phyloP scores from a whole-genome alignment of 1,140 invertebrate genomes.

The Caenorhabditis remanei region DNA sequence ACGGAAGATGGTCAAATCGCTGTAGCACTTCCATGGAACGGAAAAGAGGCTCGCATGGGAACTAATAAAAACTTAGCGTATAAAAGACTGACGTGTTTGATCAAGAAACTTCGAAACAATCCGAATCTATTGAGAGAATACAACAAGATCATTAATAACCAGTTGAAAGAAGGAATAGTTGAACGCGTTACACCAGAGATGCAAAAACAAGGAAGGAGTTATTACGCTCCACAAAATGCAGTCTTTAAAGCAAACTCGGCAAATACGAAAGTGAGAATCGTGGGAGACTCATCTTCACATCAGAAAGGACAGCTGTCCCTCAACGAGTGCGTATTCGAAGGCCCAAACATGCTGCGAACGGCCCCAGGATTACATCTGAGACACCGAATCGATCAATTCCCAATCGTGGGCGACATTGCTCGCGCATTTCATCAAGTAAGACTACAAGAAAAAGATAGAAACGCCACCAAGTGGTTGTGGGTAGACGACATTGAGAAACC shows the following conservation, averaged over 20 bases:
- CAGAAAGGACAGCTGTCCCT: constrained; percentile 69
- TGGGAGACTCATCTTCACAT: constrained; percentile 78
- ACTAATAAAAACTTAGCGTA: too few relatives aligned
- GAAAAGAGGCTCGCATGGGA: too few relatives aligned
- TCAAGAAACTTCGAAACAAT: constrained; percentile 61
- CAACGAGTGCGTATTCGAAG: constrained; percentile 74
- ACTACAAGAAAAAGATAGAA: constrained; percentile 60
- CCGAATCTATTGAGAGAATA: too few relatives aligned
- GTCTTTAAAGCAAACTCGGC: constrained; percentile 70
- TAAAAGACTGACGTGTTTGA: constrained; percentile 73
- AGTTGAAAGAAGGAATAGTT: too few relatives aligned
- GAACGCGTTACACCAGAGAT: too few relatives aligned
- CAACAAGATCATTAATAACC: too few relatives aligned
- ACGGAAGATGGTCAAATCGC: too few relatives aligned
- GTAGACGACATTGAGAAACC: constrained; percentile 34
- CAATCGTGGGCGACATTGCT: constrained; percentile 65
- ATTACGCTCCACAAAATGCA: constrained; percentile 68
- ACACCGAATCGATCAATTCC: constrained; percentile 56
- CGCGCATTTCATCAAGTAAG: constrained; percentile 67
- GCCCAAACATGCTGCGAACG: constrained; percentile 51
- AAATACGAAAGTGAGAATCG: constrained; percentile 77
- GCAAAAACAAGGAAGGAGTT: constrained; percentile 67
- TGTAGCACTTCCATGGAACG: neutral
- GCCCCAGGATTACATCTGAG: constrained; percentile 59
- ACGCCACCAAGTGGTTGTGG: constrained; percentile 67